phyloP scores from a whole-genome alignment of 2,888 invertebrate species.

The Agrypnus murinus region DNA sequence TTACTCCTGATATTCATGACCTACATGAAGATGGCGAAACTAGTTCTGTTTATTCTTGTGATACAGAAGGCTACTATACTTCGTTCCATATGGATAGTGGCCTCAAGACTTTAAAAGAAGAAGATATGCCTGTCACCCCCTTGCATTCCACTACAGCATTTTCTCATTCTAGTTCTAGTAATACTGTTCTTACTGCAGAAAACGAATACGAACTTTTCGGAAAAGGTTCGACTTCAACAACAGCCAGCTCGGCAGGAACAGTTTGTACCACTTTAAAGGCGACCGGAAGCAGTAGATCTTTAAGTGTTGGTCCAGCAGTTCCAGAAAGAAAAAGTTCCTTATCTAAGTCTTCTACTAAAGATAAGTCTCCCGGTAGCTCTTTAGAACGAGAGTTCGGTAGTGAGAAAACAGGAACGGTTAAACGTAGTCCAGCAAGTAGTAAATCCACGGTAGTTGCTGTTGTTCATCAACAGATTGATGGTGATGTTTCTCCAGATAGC shows the following conservation, averaged over 20 bases:
- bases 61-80: conserved; percentile 98
- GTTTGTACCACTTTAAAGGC: conserved; percentile 89
- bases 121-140: conserved; percentile 82
- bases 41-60: conserved; percentile 94
- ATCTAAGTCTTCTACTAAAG: conserved; percentile 72
- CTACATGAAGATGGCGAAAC: conserved; percentile 89
- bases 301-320: conserved; percentile 82
- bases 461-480: conserved; percentile 75
- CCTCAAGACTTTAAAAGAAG: conserved; percentile 87
- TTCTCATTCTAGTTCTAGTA: conserved; percentile 81
- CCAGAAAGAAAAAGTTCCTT: conserved; percentile 89
- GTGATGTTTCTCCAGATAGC: conserved; percentile 86
- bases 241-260: conserved; percentile 92
- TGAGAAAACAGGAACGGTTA: conserved; percentile 70
- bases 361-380: conserved; percentile 72
- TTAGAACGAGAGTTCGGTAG: conserved; percentile 65
- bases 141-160: conserved; percentile 82
- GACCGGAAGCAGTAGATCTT: conserved; percentile 77
- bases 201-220: conserved; percentile 94
- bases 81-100: conserved; percentile 98
- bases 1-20: conserved; percentile 88
- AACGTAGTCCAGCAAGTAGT: conserved; percentile 67
- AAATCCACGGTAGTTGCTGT: conserved; percentile 78
- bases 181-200: conserved; percentile 83
- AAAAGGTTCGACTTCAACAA: conserved; percentile 93